phyloP scores from a whole-genome alignment of 2,888 invertebrate genomes.

The Crocallis elinguaria region DNA sequence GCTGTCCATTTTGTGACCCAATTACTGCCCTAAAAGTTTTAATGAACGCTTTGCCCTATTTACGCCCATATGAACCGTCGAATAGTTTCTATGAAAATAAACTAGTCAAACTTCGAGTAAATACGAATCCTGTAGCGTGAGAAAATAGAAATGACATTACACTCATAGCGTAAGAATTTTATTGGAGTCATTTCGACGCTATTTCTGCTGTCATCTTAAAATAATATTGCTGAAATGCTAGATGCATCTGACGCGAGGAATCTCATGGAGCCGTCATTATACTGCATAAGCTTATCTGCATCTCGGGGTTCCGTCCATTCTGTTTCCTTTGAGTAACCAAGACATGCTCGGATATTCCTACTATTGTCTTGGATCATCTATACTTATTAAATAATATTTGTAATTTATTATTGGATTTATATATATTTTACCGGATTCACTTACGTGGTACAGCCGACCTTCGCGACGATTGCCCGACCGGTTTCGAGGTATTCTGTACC shows the following conservation, averaged over 20 bases:
- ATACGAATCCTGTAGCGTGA: conserved; percentile 25
- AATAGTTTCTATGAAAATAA: conserved; percentile 34
- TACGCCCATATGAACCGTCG: conserved; percentile 28
- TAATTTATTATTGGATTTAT: too few species aligned
- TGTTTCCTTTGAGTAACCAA: background rate
- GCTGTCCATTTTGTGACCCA: conserved; percentile 2
- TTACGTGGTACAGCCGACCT: too few species aligned
- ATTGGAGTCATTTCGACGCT: conserved; percentile 37
- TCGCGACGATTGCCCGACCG: too few species aligned
- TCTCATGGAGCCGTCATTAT: conserved; percentile 15
- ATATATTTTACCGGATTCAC: too few species aligned
- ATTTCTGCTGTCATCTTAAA: conserved; percentile 40
- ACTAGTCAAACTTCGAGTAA: conserved; percentile 35
- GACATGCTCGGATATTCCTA: too few species aligned
- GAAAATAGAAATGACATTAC: conserved; percentile 37
- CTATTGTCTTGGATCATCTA: too few species aligned
- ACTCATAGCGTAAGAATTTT: conserved; percentile 40
- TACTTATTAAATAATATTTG: too few species aligned
- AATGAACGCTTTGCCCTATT: conserved; percentile 37
- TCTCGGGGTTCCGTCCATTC: background rate
- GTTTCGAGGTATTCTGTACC: too few species aligned
- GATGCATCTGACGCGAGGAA: conserved; percentile 22
- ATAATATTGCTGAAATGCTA: conserved; percentile 31
- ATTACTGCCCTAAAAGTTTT: conserved; percentile 36
- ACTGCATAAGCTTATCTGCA: conserved; percentile 1